A percentile compares a stretch with the other conserved stretches of the same genome.
These are phyloP conservation scores for Hermetia illucens DNA, from an alignment of 1,140 invertebrate genomes.

Conservation along the genomic window DNA sequence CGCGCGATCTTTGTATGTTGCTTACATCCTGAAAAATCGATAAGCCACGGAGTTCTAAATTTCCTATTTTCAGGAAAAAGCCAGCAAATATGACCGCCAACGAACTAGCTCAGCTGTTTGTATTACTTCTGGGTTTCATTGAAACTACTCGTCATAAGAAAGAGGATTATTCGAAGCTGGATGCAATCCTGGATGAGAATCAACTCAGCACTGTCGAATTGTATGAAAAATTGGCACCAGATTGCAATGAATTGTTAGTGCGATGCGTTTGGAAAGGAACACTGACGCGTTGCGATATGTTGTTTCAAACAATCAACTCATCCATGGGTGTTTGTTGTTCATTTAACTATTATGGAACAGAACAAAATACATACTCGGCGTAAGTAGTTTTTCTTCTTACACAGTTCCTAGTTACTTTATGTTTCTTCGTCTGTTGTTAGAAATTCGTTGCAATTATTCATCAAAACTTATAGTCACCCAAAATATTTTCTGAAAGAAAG, in stretches of 20 bases:
- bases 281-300: constrained; percentile 36
- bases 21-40: too few species aligned
- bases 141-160: too few species aligned
- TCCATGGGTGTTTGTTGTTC: constrained; percentile 43
- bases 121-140: constrained; percentile 1
- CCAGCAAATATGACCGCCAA: constrained; percentile 1
- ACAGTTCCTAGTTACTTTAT: too few species aligned
- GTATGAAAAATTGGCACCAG: constrained; percentile 26
- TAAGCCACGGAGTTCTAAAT: too few species aligned
- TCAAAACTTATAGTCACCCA: too few species aligned
- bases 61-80: background rate
- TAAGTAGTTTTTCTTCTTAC: too few species aligned
- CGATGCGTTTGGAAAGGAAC: constrained; percentile 50
- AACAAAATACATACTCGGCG: too few species aligned
- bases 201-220: constrained; percentile 23
- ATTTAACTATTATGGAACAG: constrained; percentile 44
- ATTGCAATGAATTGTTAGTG: constrained; percentile 38
- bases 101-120: constrained; percentile 3
- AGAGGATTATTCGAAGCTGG: too few species aligned
- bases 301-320: constrained; percentile 41
- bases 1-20: constrained; percentile 28
- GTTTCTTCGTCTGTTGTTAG: too few species aligned
- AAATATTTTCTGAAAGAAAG: too few species aligned
- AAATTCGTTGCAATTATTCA: too few species aligned
- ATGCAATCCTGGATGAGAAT: constrained; percentile 30